Conservation (phyloP, 2,888 invertebrate species). For the Leptinotarsa haldemani region DNA sequence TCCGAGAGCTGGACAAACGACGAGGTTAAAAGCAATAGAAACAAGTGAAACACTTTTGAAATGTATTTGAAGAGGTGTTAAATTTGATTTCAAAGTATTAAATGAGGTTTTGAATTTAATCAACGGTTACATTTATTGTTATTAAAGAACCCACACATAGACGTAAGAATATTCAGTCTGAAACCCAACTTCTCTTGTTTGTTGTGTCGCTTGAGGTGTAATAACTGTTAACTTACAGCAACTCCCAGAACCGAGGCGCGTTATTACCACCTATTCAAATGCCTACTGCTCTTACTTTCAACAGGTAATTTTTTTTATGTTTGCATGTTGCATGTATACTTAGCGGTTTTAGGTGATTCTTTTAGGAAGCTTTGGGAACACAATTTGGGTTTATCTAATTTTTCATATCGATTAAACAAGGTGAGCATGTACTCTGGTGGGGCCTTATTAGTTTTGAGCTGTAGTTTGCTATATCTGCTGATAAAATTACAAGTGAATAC, state of each 20-base stretch:
- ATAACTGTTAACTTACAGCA: slow-evolving; percentile 53
- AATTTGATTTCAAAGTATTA: too few relatives aligned
- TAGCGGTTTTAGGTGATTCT: background rate
- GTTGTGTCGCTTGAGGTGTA: slow-evolving; percentile 36
- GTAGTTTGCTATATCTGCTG: too few relatives aligned
- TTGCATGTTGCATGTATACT: background rate
- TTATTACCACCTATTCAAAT: slow-evolving; percentile 73
- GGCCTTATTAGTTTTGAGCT: too few relatives aligned
- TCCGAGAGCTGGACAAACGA: too few relatives aligned
- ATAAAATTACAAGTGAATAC: too few relatives aligned
- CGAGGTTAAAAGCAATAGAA: too few relatives aligned
- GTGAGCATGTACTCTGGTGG: background rate
- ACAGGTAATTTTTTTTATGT: slow-evolving; percentile 67
- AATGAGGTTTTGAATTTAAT: too few relatives aligned
- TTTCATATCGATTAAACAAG: background rate
- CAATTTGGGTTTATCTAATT: background rate
- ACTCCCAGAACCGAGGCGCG: slow-evolving; percentile 62
- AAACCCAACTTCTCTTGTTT: slow-evolving; percentile 2
- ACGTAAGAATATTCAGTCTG: background rate
- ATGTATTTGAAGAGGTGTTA: too few relatives aligned
- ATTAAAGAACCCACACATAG: too few relatives aligned
- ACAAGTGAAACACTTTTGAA: too few relatives aligned
- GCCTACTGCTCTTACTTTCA: slow-evolving; percentile 70
- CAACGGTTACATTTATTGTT: too few relatives aligned
- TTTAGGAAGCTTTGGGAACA: too few relatives aligned